These are phyloP conservation scores for Adoxophyes honmai DNA, from an alignment of 1,140 invertebrate genomes.

Conservation along the genomic window DNA sequence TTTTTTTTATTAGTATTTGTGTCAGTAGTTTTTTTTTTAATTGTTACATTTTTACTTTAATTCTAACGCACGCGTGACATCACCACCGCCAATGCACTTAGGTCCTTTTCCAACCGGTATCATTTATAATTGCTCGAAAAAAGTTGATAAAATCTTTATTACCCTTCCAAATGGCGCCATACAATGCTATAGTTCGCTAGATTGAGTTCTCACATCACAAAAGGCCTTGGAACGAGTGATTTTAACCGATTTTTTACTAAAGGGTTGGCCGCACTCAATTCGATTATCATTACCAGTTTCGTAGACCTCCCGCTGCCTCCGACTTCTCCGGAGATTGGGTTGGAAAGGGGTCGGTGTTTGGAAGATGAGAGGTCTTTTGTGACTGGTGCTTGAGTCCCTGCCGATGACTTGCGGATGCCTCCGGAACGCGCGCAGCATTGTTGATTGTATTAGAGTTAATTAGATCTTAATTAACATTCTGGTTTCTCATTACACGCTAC, in stretches of 20 bases:
- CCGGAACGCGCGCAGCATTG: conserved; percentile 66
- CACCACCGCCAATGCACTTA: too few species aligned
- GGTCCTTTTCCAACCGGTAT: neutral
- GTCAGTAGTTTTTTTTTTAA: too few species aligned
- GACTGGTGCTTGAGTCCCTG: conserved; percentile 45
- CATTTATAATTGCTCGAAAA: conserved; percentile 22
- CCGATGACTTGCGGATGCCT: conserved; percentile 68
- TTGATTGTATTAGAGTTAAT: conserved; percentile 75
- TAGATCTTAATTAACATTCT: conserved; percentile 75
- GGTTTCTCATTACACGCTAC: conserved; percentile 75
- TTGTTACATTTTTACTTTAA: neutral
- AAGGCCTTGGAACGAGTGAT: conserved; percentile 55
- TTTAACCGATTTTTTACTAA: conserved; percentile 71
- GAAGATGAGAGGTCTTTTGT: conserved; percentile 51
- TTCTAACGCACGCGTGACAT: too few species aligned
- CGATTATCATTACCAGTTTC: conserved; percentile 58
- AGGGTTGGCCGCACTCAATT: conserved; percentile 74
- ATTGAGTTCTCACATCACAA: conserved; percentile 76
- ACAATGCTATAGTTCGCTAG: conserved; percentile 48
- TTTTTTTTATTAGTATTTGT: too few species aligned
- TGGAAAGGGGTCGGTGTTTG: conserved; percentile 16
- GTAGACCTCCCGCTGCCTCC: conserved; percentile 31
- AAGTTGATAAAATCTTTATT: conserved; percentile 58
- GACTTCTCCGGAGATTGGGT: conserved; percentile 21
- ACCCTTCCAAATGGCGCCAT: conserved; percentile 51